Evolutionary conservation across 2,113 vertebrate species (phyloP), one percentile per base, ranked within the genome.

Genomic region (Labeo catla): DNA sequence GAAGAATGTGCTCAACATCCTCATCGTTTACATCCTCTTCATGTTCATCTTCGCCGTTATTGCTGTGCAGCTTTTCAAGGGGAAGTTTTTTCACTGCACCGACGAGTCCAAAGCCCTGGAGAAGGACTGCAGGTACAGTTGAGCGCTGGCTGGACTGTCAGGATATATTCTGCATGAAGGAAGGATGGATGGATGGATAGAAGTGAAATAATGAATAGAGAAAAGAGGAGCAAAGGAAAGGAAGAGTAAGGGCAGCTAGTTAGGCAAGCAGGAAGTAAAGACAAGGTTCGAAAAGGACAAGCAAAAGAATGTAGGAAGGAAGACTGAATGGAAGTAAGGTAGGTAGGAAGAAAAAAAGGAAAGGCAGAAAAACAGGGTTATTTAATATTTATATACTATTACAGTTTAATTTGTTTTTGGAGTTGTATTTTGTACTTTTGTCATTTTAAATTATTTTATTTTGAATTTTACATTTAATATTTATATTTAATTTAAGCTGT

Each of bases 41-140:
- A 99, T 99, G 98, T 98, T 99, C 95, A 99, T 99, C 91, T 99
- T 99, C 3, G 98, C 98, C 0, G 98, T 99, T 80, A 98, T 99
- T 6, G 98, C 98, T 0, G 98, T 99, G 87, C 98, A 99, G 93
- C 97, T 99, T 87, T 99, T 99, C 93, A 99, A 99, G 89, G 98
- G 98, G 10, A 97, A 97, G 83, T 99, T 99, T 90, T 99, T 99
- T 94, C 99, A 99, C 93, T 99, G 98, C 95, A 98, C 98, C 0
- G 98, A 99, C 0, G 96, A 99, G 90, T 99, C 98, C 2, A 99
- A 99, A 91, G 95, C 95, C 78, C 94, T 98, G 92, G 95, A 99
- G 93, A 97, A 96, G 89, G 98, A 99, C 94, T 99, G 98, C 97
- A 97, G 97, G 98, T 99, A 89, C 2, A 10, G 19, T 68, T 49